Conservation (phyloP, 1,140 invertebrate genomes). For the Idris sp. region DNA sequence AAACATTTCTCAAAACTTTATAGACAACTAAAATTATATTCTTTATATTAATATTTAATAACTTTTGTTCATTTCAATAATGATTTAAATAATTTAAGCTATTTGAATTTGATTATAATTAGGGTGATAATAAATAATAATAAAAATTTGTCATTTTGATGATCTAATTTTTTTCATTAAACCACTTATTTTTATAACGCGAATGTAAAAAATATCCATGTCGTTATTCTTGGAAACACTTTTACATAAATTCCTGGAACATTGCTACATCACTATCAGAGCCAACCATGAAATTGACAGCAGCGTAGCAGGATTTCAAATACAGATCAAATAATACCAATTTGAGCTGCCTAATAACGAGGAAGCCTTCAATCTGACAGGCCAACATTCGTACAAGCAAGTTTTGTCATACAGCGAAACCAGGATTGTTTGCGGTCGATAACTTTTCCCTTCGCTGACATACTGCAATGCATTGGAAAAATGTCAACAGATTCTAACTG, state of each 20-base stretch:
- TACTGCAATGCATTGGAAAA: too few species aligned
- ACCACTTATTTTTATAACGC: too few species aligned
- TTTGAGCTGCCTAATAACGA: constrained; percentile 20
- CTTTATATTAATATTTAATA: too few species aligned
- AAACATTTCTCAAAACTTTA: too few species aligned
- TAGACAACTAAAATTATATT: too few species aligned
- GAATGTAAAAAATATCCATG: constrained; percentile 2
- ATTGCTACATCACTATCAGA: constrained; percentile 3
- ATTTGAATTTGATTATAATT: too few species aligned
- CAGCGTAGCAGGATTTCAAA: constrained; percentile 34
- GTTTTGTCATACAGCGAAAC: constrained; percentile 48
- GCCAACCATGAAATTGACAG: constrained; percentile 48
- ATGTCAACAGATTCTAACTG: too few species aligned
- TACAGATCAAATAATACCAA: constrained; percentile 53
- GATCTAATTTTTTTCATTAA: too few species aligned
- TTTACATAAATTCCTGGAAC: constrained; percentile 21
- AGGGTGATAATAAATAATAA: constrained; percentile 48
- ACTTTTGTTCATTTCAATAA: too few species aligned
- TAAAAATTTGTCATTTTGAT: too few species aligned
- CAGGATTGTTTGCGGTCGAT: constrained; percentile 65
- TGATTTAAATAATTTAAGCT: too few species aligned
- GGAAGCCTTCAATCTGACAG: constrained; percentile 41
- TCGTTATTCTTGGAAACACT: constrained; percentile 17
- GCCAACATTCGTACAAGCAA: constrained; percentile 38
- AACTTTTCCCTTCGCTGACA: constrained; percentile 58